Base-by-base conservation (phyloP, 2,888 invertebrate species). In the Drosophila melanocephala region DNA sequence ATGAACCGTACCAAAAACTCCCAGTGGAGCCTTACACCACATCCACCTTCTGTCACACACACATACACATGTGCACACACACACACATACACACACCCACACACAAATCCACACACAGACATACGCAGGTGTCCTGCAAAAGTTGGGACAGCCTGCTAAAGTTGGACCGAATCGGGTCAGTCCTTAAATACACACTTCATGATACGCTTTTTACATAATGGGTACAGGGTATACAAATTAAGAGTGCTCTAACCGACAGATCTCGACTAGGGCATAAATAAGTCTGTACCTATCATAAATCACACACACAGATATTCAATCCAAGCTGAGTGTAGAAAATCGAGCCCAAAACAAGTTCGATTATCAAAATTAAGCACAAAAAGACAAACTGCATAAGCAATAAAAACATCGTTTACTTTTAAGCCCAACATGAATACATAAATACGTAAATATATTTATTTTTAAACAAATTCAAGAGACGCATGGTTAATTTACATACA, bases 21-120 rank as follows among this genome's bases (percentile, higher is more conserved):
- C 78, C 77, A 77, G n/a, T 42, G 66, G 78, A 62, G 68, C 51
- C 69, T 67, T 61, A 70, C 44, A 26, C 26, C 26, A 26, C 26
- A 26, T 26, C 26, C 26, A 26, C 26, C 26, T 26, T 26, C 26
- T 26, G 26, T 26, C 12, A 30, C 30, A 66, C 5, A 39, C 56
- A 61, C 58, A 39, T 33, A 30, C 30, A 33, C 35, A 35, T n/a
- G 10, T 10, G 42, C 39, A 58, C 50, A 35, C 50, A 26, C 26
- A 26, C 26, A 1, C 26, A 26, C 26, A 1, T 1, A 26, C 26
- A 28, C 16, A 22, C 57, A 10, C 50, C 14, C 14, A n/a, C 51
- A 47, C 47, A 44, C 47, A 32, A 35, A 64, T 22, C 6, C 30
- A 58, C 42, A 28, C n/a, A 33, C 30, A 57, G 5, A 7, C 10